These are phyloP conservation scores for Drosophila gaucha DNA, from an alignment of 2,888 invertebrate species.

Conservation along the genomic window DNA sequence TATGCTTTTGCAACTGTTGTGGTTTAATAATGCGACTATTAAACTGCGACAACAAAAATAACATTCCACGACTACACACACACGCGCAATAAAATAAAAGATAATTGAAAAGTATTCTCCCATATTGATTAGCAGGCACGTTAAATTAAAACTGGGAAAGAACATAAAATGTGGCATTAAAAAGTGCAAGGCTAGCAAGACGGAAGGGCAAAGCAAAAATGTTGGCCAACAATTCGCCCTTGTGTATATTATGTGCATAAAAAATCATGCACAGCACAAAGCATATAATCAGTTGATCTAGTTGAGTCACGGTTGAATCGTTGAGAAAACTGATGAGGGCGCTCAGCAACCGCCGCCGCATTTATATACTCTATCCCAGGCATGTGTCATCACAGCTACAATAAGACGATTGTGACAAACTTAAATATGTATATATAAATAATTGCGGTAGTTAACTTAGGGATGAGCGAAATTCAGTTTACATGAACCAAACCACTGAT, in stretches of 20 bases:
- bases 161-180: conserved; percentile 14
- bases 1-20: not conserved
- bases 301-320: conserved; percentile 48
- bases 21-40: conserved; percentile 12
- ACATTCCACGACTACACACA: conserved; percentile 7
- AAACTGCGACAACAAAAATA: conserved; percentile 7
- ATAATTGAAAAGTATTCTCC: conserved; percentile 28
- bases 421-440: not conserved
- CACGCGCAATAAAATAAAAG: not conserved
- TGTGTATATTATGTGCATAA: not conserved
- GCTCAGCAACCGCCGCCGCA: not conserved
- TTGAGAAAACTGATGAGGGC: conserved; percentile 28
- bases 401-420: not conserved
- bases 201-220: conserved; percentile 6
- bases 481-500: not conserved
- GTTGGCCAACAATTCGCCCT: conserved; percentile 6
- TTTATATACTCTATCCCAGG: conserved; percentile 25
- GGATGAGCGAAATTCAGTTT: not conserved
- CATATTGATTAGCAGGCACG: conserved; percentile 35
- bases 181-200: not conserved
- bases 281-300: conserved; percentile 44
- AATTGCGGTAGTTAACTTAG: conserved; percentile 8
- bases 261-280: conserved; percentile 4
- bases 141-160: conserved; percentile 34
- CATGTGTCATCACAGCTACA: not conserved